Conservation (phyloP, 2,888 invertebrate genomes). For the Flexamia atlantica region DNA sequence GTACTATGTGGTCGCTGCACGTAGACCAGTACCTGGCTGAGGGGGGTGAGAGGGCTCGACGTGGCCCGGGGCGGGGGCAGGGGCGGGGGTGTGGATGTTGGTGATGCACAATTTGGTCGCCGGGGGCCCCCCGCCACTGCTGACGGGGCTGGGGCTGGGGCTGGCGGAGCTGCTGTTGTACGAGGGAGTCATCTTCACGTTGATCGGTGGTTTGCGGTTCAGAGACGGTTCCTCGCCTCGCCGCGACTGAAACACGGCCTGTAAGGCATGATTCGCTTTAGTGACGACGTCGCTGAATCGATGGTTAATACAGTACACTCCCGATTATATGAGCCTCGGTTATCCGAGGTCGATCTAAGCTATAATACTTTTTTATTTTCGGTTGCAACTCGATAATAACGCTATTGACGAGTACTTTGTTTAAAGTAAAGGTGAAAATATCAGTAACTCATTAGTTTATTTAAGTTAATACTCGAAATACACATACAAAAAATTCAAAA, state of each 20-base stretch:
- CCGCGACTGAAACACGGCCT: conserved; percentile 49
- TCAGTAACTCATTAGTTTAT: no score
- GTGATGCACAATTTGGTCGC: background rate
- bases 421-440: no score
- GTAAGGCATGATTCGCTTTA: background rate
- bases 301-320: no score
- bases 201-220: conserved; percentile 61
- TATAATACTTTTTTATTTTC: no score
- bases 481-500: no score
- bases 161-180: conserved; percentile 55
- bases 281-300: no score
- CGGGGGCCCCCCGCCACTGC: conserved; percentile 72
- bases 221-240: conserved; percentile 61
- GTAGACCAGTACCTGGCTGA: background rate
- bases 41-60: background rate
- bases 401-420: no score
- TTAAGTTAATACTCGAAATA: no score
- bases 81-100: background rate
- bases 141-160: conserved; percentile 66
- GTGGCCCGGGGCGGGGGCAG: background rate
- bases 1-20: no score
- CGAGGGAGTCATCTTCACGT: conserved; percentile 59
- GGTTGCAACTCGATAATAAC: no score
- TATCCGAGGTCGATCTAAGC: no score
- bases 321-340: no score